Percentiles rank a stretch among this genome's conserved stretches.
These are phyloP conservation scores for Harpegnathos saltator DNA, from an alignment of 1,140 invertebrate species.

Conservation along the genomic window DNA sequence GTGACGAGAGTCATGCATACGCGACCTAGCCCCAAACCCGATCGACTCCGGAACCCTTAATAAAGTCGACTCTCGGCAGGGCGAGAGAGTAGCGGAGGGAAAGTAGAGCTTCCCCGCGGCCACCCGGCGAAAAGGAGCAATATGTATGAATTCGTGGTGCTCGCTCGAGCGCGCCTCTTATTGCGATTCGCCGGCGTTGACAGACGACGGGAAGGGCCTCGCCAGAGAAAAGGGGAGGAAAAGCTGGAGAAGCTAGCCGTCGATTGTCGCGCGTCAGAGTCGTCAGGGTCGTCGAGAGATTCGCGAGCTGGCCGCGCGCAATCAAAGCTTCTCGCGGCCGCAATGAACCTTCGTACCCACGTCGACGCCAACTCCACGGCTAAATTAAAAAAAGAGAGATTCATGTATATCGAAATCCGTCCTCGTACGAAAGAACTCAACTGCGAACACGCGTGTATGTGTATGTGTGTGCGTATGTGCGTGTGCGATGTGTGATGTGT, in stretches of 20 bases:
- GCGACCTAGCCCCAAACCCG: slow-evolving; percentile 5
- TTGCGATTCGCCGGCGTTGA: slow-evolving; percentile 14
- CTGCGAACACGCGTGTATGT: no score
- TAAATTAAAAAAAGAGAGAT: background rate
- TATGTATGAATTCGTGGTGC: background rate
- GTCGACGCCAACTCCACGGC: background rate
- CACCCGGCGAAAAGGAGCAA: slow-evolving; percentile 21
- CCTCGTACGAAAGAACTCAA: background rate
- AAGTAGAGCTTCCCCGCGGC: slow-evolving; percentile 23
- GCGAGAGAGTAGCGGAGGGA: slow-evolving; percentile 22
- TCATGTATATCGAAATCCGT: background rate
- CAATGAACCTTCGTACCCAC: background rate
- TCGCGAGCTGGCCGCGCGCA: background rate
- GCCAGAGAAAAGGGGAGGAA: background rate
- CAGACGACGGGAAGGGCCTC: background rate
- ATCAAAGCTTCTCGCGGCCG: background rate
- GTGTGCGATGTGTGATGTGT: no score
- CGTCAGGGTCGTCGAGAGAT: background rate
- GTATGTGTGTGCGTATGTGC: no score
- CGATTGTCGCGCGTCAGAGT: background rate
- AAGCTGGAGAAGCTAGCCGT: background rate
- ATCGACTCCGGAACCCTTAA: slow-evolving; percentile 31
- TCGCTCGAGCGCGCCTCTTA: slow-evolving; percentile 14
- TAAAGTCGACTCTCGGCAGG: slow-evolving; percentile 18
- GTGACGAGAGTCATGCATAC: slow-evolving; percentile 37